Percentiles rank a stretch among this genome's conserved stretches.
phyloP scores from a whole-genome alignment of 2,113 vertebrate genomes.

The Myodes glareolus region DNA sequence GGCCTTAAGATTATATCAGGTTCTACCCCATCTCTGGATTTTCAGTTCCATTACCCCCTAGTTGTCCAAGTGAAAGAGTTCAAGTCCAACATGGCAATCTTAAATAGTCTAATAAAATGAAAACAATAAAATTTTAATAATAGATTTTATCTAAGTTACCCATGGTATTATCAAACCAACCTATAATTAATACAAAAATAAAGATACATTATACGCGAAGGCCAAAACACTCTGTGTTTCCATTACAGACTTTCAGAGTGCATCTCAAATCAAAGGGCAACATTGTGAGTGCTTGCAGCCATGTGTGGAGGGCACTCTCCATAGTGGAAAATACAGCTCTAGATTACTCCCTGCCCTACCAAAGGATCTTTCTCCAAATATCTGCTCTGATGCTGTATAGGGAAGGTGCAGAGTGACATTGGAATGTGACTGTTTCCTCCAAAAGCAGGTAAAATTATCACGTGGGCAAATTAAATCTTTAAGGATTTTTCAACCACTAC shows the following conservation, averaged over 20 bases:
- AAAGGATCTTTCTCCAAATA: background rate
- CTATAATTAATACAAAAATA: background rate
- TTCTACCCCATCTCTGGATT: background rate
- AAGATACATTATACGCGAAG: background rate
- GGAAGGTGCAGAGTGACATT: background rate
- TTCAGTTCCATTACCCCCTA: background rate
- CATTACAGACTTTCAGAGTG: background rate
- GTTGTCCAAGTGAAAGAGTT: background rate
- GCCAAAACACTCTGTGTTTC: background rate
- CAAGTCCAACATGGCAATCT: background rate
- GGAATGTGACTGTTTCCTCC: background rate
- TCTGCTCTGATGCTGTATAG: background rate
- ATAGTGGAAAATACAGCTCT: background rate
- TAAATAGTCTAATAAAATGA: slow-evolving; percentile 11
- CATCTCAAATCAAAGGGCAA: background rate
- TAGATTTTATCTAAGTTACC: background rate
- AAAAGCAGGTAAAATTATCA: slow-evolving; percentile 4
- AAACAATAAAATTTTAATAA: slow-evolving; percentile 1
- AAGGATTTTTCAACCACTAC: background rate
- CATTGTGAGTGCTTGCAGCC: background rate
- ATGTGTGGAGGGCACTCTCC: background rate
- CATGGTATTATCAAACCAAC: slow-evolving; percentile 26
- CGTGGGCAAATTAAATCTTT: slow-evolving; percentile 21
- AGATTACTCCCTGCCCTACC: background rate
- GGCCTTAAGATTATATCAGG: background rate